Percentiles rank a stretch among this genome's conserved stretches.
Conservation (phyloP, 2,888 invertebrate genomes). For the Gryllus longicercus region DNA sequence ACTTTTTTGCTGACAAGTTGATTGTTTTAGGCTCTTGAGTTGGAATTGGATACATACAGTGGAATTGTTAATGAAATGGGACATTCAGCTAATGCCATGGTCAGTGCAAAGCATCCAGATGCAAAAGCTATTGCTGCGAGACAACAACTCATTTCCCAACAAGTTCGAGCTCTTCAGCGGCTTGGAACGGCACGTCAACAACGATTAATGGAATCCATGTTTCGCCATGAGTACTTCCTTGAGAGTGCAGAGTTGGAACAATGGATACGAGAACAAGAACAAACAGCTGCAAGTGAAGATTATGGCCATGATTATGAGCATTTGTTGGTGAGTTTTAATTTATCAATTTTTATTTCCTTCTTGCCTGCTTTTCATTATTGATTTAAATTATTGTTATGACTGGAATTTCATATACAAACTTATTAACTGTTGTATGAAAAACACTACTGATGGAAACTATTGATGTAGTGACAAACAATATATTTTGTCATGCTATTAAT, state of each 20-base stretch:
- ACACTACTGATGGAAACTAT: too few relatives aligned
- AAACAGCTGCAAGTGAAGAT: constrained; percentile 85
- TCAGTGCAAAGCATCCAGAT: constrained; percentile 76
- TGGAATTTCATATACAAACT: too few relatives aligned
- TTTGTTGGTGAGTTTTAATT: constrained; percentile 57
- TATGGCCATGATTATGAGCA: constrained; percentile 94
- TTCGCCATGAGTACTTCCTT: constrained; percentile 84
- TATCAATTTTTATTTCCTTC: neutral
- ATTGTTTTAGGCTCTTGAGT: constrained; percentile 68
- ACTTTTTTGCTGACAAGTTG: constrained; percentile 19
- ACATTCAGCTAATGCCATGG: constrained; percentile 77
- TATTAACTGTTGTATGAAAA: too few relatives aligned
- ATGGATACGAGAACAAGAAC: constrained; percentile 89
- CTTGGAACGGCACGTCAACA: constrained; percentile 75
- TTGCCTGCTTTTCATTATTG: too few relatives aligned
- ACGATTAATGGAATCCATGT: constrained; percentile 85
- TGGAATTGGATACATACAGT: constrained; percentile 87
- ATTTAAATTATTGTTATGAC: too few relatives aligned
- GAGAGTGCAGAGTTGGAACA: constrained; percentile 86
- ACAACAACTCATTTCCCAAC: constrained; percentile 71
- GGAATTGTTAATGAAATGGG: constrained; percentile 92
- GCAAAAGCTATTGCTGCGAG: constrained; percentile 74
- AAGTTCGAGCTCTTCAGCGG: constrained; percentile 76
- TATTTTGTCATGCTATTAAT: neutral
- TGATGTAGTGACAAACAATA: too few relatives aligned